Evolutionary conservation across 92 coral and sea anemone species (phyloP).

Genomic region (Paragorgia papillata): DNA sequence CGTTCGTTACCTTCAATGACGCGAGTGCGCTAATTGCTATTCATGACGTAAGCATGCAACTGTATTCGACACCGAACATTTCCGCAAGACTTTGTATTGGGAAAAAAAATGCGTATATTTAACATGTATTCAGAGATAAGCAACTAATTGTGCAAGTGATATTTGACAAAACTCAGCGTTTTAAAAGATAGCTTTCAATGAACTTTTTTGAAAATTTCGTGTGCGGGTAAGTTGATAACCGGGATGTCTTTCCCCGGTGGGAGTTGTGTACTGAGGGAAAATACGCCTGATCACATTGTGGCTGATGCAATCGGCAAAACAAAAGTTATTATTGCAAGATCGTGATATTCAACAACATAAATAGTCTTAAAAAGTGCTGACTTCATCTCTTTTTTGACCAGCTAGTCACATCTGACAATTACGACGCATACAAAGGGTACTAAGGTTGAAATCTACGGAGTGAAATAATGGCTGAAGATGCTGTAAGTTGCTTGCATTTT

Average conservation of each 20-base stretch:
- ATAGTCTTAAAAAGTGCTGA: constrained; percentile 47
- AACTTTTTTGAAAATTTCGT: too few relatives aligned
- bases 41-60: constrained; percentile 23
- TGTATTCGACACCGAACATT: neutral
- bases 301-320: constrained; percentile 83
- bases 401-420: too few relatives aligned
- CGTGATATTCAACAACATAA: constrained; percentile 34
- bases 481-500: neutral
- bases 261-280: constrained; percentile 19
- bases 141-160: too few relatives aligned
- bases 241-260: constrained; percentile 17
- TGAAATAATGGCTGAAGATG: constrained; percentile 20
- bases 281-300: constrained; percentile 63
- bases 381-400: neutral
- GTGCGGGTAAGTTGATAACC: too few relatives aligned
- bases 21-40: constrained; percentile 12
- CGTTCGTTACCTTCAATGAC: constrained; percentile 30
- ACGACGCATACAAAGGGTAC: too few relatives aligned
- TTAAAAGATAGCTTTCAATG: too few relatives aligned
- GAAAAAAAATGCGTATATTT: too few relatives aligned
- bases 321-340: too few relatives aligned
- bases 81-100: too few relatives aligned
- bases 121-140: too few relatives aligned
- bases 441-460: too few relatives aligned
- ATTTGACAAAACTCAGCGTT: too few relatives aligned